phyloP scores from a whole-genome alignment of 2,797 vertebrate genomes.

The Miopithecus talapoin region DNA sequence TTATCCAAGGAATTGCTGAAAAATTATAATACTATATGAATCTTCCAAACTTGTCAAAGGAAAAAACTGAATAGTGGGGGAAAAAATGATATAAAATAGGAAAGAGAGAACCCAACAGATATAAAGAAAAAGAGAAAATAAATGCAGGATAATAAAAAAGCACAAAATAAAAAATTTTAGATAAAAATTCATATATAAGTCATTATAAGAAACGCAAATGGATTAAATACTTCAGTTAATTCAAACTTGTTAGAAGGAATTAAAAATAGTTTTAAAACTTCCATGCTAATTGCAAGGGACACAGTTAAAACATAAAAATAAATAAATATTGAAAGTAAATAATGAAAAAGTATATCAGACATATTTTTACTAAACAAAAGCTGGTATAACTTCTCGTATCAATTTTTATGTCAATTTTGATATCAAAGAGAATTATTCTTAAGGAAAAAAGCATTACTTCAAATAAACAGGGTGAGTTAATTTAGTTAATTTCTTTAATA shows the following conservation, averaged over 20 bases:
- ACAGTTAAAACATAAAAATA: not conserved
- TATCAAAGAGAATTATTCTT: not conserved
- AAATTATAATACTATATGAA: not conserved
- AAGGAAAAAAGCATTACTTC: not conserved
- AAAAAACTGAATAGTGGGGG: not conserved
- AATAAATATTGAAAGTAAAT: not conserved
- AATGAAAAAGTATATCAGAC: not conserved
- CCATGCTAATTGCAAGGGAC: not conserved
- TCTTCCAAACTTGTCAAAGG: not conserved
- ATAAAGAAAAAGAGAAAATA: not conserved
- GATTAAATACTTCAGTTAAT: not conserved
- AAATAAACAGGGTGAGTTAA: not conserved
- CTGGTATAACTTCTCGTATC: not conserved
- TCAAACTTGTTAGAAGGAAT: not conserved
- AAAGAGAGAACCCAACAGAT: not conserved
- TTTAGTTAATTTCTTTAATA: not conserved
- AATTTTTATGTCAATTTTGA: not conserved
- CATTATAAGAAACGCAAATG: not conserved
- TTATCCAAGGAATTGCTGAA: not conserved
- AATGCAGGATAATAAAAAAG: not conserved
- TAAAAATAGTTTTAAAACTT: not conserved
- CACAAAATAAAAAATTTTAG: not conserved
- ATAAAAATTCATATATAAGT: not conserved
- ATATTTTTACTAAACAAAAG: not conserved
- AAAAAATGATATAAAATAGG: not conserved